Percentiles rank a stretch among this genome's conserved stretches.
Conservation (phyloP, 2,113 vertebrate species). For the Pardalotus punctatus region DNA sequence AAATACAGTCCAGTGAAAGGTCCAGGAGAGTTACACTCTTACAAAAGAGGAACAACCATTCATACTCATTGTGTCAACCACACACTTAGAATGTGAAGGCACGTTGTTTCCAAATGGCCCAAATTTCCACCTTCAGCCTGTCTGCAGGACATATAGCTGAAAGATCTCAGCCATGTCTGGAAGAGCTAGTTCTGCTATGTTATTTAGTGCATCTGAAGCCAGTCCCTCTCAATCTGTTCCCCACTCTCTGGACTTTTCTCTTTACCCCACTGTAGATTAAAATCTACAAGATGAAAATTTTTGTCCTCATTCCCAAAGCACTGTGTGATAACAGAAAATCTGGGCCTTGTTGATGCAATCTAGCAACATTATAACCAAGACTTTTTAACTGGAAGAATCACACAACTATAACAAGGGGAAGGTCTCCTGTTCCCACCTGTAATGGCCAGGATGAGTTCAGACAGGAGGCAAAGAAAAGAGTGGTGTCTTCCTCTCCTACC, state of each 20-base stretch:
- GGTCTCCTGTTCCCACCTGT: background rate
- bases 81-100: background rate
- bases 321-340: background rate
- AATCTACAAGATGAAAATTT: background rate
- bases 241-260: background rate
- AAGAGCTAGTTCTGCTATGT: background rate
- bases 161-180: background rate
- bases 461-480: background rate
- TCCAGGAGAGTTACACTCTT: background rate
- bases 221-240: background rate
- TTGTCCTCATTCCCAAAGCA: background rate
- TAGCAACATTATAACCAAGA: background rate
- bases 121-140: background rate
- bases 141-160: background rate
- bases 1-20: background rate
- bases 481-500: background rate
- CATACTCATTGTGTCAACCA: background rate
- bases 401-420: background rate
- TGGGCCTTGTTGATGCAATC: background rate
- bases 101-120: background rate
- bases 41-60: background rate
- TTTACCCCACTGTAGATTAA: background rate
- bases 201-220: background rate
- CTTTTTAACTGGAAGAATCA: background rate
- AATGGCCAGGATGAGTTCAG: fast-evolving